phyloP scores from a whole-genome alignment of 2,113 vertebrate species.

The Thalassarche chlororhynchos region DNA sequence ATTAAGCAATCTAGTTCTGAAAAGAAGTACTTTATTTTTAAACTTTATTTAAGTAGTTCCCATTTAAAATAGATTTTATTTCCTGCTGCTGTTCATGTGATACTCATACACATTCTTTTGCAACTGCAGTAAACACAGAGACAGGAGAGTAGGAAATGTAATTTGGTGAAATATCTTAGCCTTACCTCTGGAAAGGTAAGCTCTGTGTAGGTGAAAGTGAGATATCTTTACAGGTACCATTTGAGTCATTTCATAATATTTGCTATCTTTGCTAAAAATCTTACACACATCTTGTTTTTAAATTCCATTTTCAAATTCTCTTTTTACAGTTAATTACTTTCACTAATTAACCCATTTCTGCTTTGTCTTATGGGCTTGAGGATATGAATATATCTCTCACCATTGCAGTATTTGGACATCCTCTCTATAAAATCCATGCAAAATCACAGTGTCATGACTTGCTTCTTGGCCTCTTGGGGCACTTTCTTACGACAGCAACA shows the following conservation, averaged over 20 bases:
- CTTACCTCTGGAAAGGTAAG: not conserved
- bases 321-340: not conserved
- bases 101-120: not conserved
- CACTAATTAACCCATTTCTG: not conserved
- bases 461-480: not conserved
- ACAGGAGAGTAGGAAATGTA: not conserved
- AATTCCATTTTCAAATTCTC: not conserved
- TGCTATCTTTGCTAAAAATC: not conserved
- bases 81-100: slow-evolving; percentile 20
- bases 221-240: not conserved
- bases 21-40: slow-evolving; percentile 66
- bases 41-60: slow-evolving; percentile 51
- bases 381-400: not conserved
- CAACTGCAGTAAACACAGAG: not conserved
- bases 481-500: not conserved
- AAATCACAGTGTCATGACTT: not conserved
- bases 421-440: not conserved
- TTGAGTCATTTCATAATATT: not conserved
- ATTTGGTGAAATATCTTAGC: not conserved
- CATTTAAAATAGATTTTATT: slow-evolving; percentile 48
- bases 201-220: not conserved
- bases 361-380: not conserved
- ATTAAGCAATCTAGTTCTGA: slow-evolving; percentile 58
- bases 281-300: not conserved
- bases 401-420: not conserved